Evolutionary conservation across 2,888 invertebrate species (phyloP), one percentile per base, ranked within the genome.

Genomic region (Hypselothyrea guttata): DNA sequence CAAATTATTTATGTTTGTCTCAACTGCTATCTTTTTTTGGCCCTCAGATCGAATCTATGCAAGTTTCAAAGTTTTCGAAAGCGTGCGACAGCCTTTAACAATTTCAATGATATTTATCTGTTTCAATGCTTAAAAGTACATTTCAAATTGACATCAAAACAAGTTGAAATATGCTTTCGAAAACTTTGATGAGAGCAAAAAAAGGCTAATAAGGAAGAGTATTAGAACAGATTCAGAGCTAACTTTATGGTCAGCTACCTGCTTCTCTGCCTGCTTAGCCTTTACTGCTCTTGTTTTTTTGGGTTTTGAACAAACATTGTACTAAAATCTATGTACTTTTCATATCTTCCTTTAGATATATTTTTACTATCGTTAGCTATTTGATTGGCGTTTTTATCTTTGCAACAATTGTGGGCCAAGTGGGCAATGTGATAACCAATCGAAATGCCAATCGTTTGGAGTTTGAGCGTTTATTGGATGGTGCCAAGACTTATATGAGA

Each of bases 341-440:
- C 16, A 18, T 12, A 3, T 5, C 16, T 7, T 1, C 7, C 5
- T 8, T 11, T 41, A 98, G 98, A 92, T 98, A 98, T 91, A 93
- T 97, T 89, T 98, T 98, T 91, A 98, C 98, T 74, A 98, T 98
- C 89, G 95, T 97, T 88, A 98, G 98, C 91, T 98, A 98, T 91
- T 92, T 98, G 88, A 98, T 98, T 88, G 98, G 98, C 76, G 98
- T 98, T 72, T 98, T 98, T 92, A 97, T 98, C 90, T 98, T 98
- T 91, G 98, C 98, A 54, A 98, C 98, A 48, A 98, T 98, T 88
- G 98, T 98, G 66, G 98, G 98, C 48, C 98, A 98, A 93, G 98
- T 98, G 49, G 98, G 98, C 72, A 98, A 98, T 90, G 98, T 98
- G 86, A 98, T 98, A 90, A 98, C 97, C 47, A 98, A 98, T 91